Percentiles rank a stretch among this genome's conserved stretches.
These are phyloP conservation scores for Prostheceraeus crozeri DNA, from an alignment of 2,888 invertebrate genomes.

Conservation along the genomic window DNA sequence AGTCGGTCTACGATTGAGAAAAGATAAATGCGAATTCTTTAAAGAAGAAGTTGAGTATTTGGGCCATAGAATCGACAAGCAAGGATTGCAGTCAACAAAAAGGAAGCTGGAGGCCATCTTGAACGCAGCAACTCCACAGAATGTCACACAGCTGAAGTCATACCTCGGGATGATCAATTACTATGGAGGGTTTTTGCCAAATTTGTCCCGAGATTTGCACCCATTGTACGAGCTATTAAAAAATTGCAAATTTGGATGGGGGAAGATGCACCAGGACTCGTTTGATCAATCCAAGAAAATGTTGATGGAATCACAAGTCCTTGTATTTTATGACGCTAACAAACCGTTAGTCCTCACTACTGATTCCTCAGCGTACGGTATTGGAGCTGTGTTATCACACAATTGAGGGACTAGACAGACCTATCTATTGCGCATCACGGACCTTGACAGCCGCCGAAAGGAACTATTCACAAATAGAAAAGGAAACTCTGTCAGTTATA, in stretches of 20 bases:
- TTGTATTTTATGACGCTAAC: slow-evolving; percentile 7
- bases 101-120: slow-evolving; percentile 26
- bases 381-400: slow-evolving; percentile 22
- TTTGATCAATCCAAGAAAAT: slow-evolving; percentile 4
- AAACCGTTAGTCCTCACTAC: slow-evolving; percentile 18
- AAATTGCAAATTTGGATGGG: neutral
- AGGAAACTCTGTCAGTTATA: slow-evolving; percentile 10
- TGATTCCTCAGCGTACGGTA: slow-evolving; percentile 16
- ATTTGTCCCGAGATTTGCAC: slow-evolving; percentile 4
- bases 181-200: slow-evolving; percentile 10
- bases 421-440: neutral
- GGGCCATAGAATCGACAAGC: slow-evolving; percentile 22
- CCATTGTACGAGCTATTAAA: slow-evolving; percentile 19
- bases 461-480: slow-evolving; percentile 17
- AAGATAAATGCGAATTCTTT: slow-evolving; percentile 23
- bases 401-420: slow-evolving; percentile 1
- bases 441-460: slow-evolving; percentile 16
- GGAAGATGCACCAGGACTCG: neutral
- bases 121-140: slow-evolving; percentile 13
- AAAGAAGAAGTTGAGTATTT: slow-evolving; percentile 30
- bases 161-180: slow-evolving; percentile 29
- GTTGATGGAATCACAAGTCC: neutral
- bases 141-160: slow-evolving; percentile 29
- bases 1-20: neutral
- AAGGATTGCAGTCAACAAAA: slow-evolving; percentile 18